Base-by-base conservation (phyloP, 2,888 invertebrate genomes). In the Trichopria drosophilae region DNA sequence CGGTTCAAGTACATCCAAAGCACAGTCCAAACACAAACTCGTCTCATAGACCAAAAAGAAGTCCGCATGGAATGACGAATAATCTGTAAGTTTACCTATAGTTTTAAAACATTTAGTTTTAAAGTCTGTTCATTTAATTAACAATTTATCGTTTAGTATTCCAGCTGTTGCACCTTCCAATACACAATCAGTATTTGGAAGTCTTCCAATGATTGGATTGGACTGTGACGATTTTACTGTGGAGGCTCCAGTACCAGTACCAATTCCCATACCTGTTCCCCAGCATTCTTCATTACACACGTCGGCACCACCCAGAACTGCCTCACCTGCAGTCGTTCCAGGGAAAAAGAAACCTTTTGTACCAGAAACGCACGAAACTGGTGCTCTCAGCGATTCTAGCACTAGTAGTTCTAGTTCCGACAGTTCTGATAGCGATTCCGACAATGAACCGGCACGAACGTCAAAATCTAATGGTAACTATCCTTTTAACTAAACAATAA, bases 151-250 rank as follows among this genome's bases (percentile, higher is more conserved):
- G 51, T 63, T 54, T 52, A 86, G 85, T 55, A 84, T 84, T 80
- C 82, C 84, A 60, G 78, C 78, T 46, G 82, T 81, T n/a, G n/a
- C n/a, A 58, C 82, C 82, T 60, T 63, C 66, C 36, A 58, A 51
- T 20, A 80, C 82, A 36, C 84, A 83, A 72, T 85, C 86, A 59
- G 84, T 86, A 6, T 78, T 86, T 58, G 88, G 88, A 59, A 88
- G 85, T 62, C 78, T 86, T 57, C 88, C 89, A 5, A 84, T 88
- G 84, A 87, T 88, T 59, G 85, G 86, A 34, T 76, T 85, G 52
- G 86, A 86, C 68, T 86, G 86, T 62, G 76, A 74, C 51, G 73
- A 75, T 48, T 73, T 66, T 48, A 72, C 62, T 55, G 60, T 61
- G 10, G 22, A 55, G 32, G 46, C 57, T 13, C 50, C 59, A 61